Conservation (phyloP, 2,888 invertebrate genomes). For the Coelinius sp. region DNA sequence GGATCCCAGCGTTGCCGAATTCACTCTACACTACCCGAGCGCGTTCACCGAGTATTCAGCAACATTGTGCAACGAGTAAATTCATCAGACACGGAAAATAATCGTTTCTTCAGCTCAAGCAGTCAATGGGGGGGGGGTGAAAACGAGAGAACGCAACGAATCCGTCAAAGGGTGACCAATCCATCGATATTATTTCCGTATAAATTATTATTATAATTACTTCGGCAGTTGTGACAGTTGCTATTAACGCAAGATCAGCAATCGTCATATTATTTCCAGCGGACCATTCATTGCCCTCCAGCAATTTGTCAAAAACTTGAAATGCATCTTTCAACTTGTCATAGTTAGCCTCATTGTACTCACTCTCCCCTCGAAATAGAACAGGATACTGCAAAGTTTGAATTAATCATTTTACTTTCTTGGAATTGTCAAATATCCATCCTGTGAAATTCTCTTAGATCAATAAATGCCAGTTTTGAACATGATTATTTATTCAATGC, state of each 20-base stretch:
- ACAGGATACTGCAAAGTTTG: slow-evolving; percentile 55
- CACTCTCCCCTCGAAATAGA: slow-evolving; percentile 43
- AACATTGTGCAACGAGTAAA: too few relatives aligned
- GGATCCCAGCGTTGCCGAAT: too few relatives aligned
- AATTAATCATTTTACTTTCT: background rate
- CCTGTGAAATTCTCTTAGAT: background rate
- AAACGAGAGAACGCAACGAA: too few relatives aligned
- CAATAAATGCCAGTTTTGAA: background rate
- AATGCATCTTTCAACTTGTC: slow-evolving; percentile 53
- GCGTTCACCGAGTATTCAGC: too few relatives aligned
- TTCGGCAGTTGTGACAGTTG: slow-evolving; percentile 59
- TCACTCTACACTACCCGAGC: too few relatives aligned
- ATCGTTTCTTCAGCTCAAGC: too few relatives aligned
- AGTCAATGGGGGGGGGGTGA: too few relatives aligned
- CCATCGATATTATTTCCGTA: too few relatives aligned
- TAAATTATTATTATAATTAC: slow-evolving; percentile 45
- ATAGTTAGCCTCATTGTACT: slow-evolving; percentile 50
- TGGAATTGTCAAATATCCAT: background rate
- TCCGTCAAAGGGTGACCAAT: too few relatives aligned
- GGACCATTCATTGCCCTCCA: slow-evolving; percentile 63
- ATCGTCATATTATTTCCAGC: slow-evolving; percentile 63
- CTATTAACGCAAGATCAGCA: slow-evolving; percentile 61
- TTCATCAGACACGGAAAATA: too few relatives aligned
- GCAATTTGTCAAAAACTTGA: slow-evolving; percentile 55
- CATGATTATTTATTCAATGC: background rate